phyloP scores from a whole-genome alignment of 2,888 invertebrate species.

The Beris morrisii region DNA sequence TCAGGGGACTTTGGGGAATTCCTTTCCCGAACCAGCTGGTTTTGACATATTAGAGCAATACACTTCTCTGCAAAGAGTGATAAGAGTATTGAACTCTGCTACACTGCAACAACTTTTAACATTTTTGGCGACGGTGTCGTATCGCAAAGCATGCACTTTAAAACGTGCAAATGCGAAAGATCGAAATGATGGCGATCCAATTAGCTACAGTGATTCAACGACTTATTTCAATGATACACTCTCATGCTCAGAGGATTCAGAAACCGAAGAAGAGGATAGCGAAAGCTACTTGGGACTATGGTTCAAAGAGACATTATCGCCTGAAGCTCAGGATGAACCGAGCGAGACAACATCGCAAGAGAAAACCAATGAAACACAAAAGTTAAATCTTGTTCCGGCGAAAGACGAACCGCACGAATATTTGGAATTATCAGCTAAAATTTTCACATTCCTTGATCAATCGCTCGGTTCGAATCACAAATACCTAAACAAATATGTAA shows the following conservation, averaged over 20 bases:
- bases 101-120: constrained; percentile 71
- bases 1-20: constrained; percentile 24
- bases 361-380: constrained; percentile 60
- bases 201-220: constrained; percentile 86
- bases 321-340: constrained; percentile 62
- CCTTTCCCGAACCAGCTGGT: constrained; percentile 50
- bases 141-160: constrained; percentile 85
- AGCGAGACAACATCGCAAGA: constrained; percentile 62
- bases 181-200: constrained; percentile 78
- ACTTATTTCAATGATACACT: constrained; percentile 96
- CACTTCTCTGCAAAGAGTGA: constrained; percentile 57
- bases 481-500: constrained; percentile 67
- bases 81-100: constrained; percentile 58
- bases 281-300: constrained; percentile 70
- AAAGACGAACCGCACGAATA: constrained; percentile 84
- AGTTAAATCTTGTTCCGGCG: constrained; percentile 66
- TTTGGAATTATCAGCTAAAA: constrained; percentile 81
- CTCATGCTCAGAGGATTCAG: constrained; percentile 88
- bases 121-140: constrained; percentile 84
- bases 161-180: constrained; percentile 77
- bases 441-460: constrained; percentile 84
- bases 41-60: constrained; percentile 57
- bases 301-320: constrained; percentile 92
- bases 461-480: constrained; percentile 62
- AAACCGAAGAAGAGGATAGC: constrained; percentile 78